Evolutionary conservation across 2,797 vertebrate species (phyloP).

Genomic region (Tinamus major): DNA sequence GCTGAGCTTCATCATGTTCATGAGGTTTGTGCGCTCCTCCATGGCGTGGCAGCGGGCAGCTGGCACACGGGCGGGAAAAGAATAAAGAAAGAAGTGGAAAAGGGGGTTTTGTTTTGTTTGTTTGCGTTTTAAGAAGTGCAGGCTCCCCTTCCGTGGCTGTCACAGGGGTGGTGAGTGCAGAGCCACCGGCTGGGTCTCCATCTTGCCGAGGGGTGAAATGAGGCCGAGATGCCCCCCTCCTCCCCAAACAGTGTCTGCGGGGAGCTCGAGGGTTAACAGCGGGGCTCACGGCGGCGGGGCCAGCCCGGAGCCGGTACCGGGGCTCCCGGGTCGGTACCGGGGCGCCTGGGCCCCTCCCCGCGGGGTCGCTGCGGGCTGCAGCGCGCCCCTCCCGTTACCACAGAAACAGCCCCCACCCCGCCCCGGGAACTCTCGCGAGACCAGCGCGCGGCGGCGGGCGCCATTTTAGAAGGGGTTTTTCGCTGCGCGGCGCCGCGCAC

Average conservation of each 20-base stretch:
- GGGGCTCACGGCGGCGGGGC: no score
- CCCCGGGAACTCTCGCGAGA: not conserved
- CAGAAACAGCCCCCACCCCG: not conserved
- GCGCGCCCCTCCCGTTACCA: not conserved
- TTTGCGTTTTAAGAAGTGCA: not conserved
- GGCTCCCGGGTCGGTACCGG: no score
- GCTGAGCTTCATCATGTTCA: slow-evolving; percentile 98
- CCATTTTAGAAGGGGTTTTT: not conserved
- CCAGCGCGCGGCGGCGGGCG: not conserved
- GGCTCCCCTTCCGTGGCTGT: no score
- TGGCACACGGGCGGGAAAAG: not conserved
- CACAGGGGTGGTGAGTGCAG: not conserved
- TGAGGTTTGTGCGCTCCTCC: slow-evolving; percentile 93
- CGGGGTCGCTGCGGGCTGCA: no score
- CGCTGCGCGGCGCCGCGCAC: not conserved
- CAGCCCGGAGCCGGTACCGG: no score
- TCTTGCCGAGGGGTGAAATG: not conserved
- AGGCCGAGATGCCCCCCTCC: not conserved
- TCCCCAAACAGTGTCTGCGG: not conserved
- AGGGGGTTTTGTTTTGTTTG: no score
- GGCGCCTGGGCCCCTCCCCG: not conserved
- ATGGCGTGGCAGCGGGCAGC: slow-evolving; percentile 83
- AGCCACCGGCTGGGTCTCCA: not conserved
- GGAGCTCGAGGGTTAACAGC: rapidly evolving
- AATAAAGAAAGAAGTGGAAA: not conserved